phyloP scores from a whole-genome alignment of 2,888 invertebrate species.

The Pantelozetes paolii region DNA sequence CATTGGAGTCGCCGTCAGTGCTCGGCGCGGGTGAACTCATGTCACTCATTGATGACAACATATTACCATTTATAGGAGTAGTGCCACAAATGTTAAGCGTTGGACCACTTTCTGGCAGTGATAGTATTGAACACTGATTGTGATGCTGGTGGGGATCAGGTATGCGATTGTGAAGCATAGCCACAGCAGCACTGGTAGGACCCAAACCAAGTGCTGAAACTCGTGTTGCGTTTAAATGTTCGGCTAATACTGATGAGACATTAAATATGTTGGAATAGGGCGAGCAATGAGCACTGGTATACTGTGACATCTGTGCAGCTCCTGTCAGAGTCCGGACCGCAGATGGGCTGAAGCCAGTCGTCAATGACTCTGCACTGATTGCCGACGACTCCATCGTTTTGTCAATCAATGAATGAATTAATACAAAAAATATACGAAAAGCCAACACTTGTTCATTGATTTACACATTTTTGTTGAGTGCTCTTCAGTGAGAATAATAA shows the following conservation, averaged over 20 bases:
- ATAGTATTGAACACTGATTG: background rate
- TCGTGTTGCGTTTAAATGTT: constrained; percentile 34
- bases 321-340: constrained; percentile 30
- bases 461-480: constrained; percentile 31
- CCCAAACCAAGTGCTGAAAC: constrained; percentile 22
- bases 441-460: constrained; percentile 29
- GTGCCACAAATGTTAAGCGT: constrained; percentile 14
- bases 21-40: constrained; percentile 36
- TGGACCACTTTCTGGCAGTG: background rate
- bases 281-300: constrained; percentile 18
- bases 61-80: background rate
- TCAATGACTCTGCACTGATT: constrained; percentile 36
- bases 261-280: constrained; percentile 39
- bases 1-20: constrained; percentile 33
- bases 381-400: constrained; percentile 37
- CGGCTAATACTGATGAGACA: constrained; percentile 36
- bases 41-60: constrained; percentile 30
- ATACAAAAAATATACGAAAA: background rate
- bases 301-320: constrained; percentile 39
- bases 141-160: constrained; percentile 22
- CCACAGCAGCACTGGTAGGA: constrained; percentile 30
- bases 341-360: constrained; percentile 37
- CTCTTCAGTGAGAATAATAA: background rate
- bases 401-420: background rate
- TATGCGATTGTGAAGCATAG: constrained; percentile 22